These are phyloP conservation scores for Calyptommatus sinebrachiatus DNA, from an alignment of 2,113 vertebrate species.

Conservation along the genomic window DNA sequence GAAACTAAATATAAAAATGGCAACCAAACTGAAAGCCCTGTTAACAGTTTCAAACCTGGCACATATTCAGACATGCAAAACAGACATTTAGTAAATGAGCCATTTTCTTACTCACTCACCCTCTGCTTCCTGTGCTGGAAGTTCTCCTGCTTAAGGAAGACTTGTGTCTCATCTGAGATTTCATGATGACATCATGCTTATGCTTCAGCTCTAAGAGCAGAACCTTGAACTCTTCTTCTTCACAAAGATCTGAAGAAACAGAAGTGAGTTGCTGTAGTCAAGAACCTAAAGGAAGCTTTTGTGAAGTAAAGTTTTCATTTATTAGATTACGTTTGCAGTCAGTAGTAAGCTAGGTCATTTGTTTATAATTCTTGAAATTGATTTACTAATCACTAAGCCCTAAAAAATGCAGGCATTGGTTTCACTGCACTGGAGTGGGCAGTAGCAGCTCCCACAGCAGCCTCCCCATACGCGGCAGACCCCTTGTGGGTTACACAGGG, in stretches of 20 bases:
- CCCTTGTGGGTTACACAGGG: no score
- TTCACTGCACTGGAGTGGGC: no score
- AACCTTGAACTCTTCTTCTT: conserved; percentile 93
- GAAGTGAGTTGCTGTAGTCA: background rate
- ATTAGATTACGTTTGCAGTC: no score
- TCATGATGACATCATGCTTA: conserved; percentile 97
- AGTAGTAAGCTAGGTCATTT: no score
- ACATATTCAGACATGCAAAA: rapidly evolving
- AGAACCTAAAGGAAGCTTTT: background rate
- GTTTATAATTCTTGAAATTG: no score
- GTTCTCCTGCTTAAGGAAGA: conserved; percentile 92
- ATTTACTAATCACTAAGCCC: background rate
- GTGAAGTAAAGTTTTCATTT: background rate
- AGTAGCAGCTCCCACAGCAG: no score
- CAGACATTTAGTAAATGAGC: background rate
- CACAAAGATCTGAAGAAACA: conserved; percentile 83
- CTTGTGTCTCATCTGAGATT: conserved; percentile 95
- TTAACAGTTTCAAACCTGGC: rapidly evolving
- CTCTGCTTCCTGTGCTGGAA: conserved; percentile 92
- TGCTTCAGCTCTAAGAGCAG: conserved; percentile 93
- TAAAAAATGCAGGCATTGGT: no score
- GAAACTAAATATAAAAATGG: background rate
- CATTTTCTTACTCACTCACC: conserved; percentile 72
- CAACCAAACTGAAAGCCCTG: background rate
- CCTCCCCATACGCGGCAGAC: no score